Percentiles rank a stretch among this genome's conserved stretches.
These are phyloP conservation scores for Cassiopea andromeda DNA, from an alignment of 30 jellyfish, hydroid and myxozoan species.

Conservation along the genomic window DNA sequence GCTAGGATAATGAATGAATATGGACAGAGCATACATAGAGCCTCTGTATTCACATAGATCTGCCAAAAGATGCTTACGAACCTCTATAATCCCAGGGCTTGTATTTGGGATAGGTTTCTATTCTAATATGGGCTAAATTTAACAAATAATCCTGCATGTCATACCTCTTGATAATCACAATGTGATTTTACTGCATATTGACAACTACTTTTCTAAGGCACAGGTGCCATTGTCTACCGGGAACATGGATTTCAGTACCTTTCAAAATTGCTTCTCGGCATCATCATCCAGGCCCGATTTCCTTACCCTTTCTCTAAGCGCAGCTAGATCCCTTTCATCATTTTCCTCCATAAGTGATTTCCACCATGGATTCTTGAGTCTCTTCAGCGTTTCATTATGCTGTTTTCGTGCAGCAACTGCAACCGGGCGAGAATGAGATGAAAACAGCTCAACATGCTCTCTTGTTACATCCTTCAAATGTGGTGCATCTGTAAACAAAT, in stretches of 20 bases:
- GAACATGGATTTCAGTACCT: not conserved
- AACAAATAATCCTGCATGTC: too few species aligned
- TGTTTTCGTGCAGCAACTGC: constrained; percentile 71
- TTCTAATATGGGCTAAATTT: too few species aligned
- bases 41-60: too few species aligned
- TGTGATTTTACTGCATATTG: too few species aligned
- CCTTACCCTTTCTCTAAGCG: constrained; percentile 27
- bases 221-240: too few species aligned
- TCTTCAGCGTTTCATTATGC: constrained; percentile 50
- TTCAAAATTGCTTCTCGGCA: constrained; percentile 42
- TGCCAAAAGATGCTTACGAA: too few species aligned
- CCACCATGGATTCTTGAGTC: constrained; percentile 72
- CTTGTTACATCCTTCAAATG: constrained; percentile 36
- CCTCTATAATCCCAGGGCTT: too few species aligned
- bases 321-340: constrained; percentile 32
- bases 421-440: constrained; percentile 72
- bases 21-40: too few species aligned
- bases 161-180: too few species aligned
- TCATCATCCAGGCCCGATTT: constrained; percentile 38
- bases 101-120: too few species aligned
- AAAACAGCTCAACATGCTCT: constrained; percentile 34
- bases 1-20: too few species aligned
- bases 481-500: constrained; percentile 25
- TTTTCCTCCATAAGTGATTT: constrained; percentile 46
- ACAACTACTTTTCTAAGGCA: too few species aligned